Percentiles rank a stretch among this genome's conserved stretches.
Evolutionary conservation across 2,797 vertebrate species (phyloP).

Genomic region (Kryptopterus vitreolus): DNA sequence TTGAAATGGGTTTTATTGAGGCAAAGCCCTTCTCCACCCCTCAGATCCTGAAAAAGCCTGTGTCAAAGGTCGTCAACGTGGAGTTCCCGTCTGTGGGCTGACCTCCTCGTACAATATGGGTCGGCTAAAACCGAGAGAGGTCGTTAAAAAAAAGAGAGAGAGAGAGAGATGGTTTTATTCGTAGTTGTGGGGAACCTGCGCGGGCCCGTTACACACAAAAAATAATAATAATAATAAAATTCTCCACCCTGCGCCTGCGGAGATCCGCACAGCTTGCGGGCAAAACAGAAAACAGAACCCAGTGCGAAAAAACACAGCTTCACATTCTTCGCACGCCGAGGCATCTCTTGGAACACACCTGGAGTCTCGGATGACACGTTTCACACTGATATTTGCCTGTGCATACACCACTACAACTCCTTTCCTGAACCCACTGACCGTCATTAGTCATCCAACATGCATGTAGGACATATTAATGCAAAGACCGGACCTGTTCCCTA

Average conservation of each 20-base stretch:
- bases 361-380: slow-evolving; percentile 30
- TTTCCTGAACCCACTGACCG: neutral
- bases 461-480: neutral
- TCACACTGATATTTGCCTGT: neutral
- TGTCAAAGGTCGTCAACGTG: slow-evolving; percentile 41
- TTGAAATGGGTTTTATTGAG: slow-evolving; percentile 31
- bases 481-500: neutral
- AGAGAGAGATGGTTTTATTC: slow-evolving; percentile 22
- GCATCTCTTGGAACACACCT: slow-evolving; percentile 40
- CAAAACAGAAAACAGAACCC: slow-evolving; percentile 17
- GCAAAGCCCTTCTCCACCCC: neutral
- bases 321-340: slow-evolving; percentile 32
- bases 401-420: neutral
- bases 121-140: slow-evolving; percentile 42
- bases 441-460: neutral
- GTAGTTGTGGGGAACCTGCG: slow-evolving; percentile 52
- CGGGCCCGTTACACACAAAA: slow-evolving; percentile 46
- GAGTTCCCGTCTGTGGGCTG: slow-evolving; percentile 1
- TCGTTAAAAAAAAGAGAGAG: slow-evolving; percentile 31
- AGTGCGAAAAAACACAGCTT: slow-evolving; percentile 17
- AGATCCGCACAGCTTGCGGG: slow-evolving; percentile 18
- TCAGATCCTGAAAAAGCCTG: slow-evolving; percentile 16
- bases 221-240: no score
- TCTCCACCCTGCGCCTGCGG: slow-evolving; percentile 43
- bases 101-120: slow-evolving; percentile 22